Base-by-base conservation (phyloP, 2,113 vertebrate genomes). In the Tragelaphus buxtoni region DNA sequence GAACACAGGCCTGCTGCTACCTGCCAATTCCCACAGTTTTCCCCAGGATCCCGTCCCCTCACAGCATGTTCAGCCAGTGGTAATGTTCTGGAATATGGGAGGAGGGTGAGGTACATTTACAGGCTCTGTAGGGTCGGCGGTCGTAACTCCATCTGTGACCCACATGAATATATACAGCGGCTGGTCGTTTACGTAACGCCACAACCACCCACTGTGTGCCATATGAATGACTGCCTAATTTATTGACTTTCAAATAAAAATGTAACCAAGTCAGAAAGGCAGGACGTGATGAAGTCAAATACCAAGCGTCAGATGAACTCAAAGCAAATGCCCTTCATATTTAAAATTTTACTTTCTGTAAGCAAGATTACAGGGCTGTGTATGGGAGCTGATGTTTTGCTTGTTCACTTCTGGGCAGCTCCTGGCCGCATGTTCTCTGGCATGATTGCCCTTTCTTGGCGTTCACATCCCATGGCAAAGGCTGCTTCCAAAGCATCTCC, bases 171-270 rank as follows among this genome's bases (percentile, higher is more conserved):
- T 14, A 60, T 12, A 55, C 20, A 51, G 58, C 2, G 89, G 96
- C 91, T 86, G 30, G 1, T 81, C 18, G 55, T 26, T 42, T 65
- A 32, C 63, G 69, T 24, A 82, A 39, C n/a, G 85, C 28, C 26
- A 90, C 5, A 45, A 94, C 65, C 55, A 0, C 3, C 49, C 5
- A 32, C 61, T 51, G 56, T n/a, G 20, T 35, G 45, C 30, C 53
- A 51, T 1, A 11, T 32, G 32, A 77, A 74, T 8, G 22, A 55
- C 74, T 42, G 65, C 14, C 92, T 92, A 49, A 20, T 88, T 88
- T 83, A 93, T 92, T 84, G 84, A 9, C 18, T 96, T 98, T 97
- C 77, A 92, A 74, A 80, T 93, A 91, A 86, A 96, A 97, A 97
- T 74, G 35, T 53, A 80, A 55, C 65, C 61, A 30, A 47, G 42